phyloP scores from a whole-genome alignment of 2,888 invertebrate genomes.

The Agonopterix subpropinquella region DNA sequence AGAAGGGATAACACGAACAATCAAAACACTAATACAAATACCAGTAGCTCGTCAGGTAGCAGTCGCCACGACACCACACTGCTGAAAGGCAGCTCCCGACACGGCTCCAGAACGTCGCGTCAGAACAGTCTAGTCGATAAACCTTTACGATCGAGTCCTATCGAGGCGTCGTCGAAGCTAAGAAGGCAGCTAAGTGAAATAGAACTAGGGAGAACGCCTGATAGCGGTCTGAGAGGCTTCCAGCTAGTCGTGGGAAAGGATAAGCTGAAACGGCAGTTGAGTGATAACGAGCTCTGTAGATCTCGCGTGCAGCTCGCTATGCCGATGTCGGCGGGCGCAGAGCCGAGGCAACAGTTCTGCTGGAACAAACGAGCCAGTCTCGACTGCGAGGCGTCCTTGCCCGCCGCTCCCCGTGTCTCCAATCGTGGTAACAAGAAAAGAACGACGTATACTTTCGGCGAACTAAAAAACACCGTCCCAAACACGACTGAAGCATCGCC shows the following conservation, averaged over 20 bases:
- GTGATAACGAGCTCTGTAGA: slow-evolving; percentile 56
- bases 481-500: slow-evolving; percentile 37
- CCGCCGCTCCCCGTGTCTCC: slow-evolving; percentile 17
- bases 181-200: slow-evolving; percentile 54
- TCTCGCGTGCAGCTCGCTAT: slow-evolving; percentile 54
- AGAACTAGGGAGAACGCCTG: slow-evolving; percentile 35
- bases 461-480: slow-evolving; percentile 63
- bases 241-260: slow-evolving; percentile 58
- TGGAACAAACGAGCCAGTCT: slow-evolving; percentile 51
- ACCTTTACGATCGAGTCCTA: slow-evolving; percentile 33
- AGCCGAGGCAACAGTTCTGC: slow-evolving; percentile 51
- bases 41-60: slow-evolving; percentile 53
- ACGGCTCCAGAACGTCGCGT: slow-evolving; percentile 30
- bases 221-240: slow-evolving; percentile 44
- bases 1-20: slow-evolving; percentile 30
- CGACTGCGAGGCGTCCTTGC: slow-evolving; percentile 42
- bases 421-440: slow-evolving; percentile 25
- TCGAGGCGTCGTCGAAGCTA: slow-evolving; percentile 30
- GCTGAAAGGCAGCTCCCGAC: slow-evolving; percentile 22
- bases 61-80: slow-evolving; percentile 31
- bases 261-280: slow-evolving; percentile 58
- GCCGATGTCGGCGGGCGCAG: slow-evolving; percentile 71
- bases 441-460: slow-evolving; percentile 60
- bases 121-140: slow-evolving; percentile 55
- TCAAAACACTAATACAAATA: slow-evolving; percentile 25